Base-by-base conservation (phyloP, 2,797 vertebrate species). In the Lepus oiostolus region DNA sequence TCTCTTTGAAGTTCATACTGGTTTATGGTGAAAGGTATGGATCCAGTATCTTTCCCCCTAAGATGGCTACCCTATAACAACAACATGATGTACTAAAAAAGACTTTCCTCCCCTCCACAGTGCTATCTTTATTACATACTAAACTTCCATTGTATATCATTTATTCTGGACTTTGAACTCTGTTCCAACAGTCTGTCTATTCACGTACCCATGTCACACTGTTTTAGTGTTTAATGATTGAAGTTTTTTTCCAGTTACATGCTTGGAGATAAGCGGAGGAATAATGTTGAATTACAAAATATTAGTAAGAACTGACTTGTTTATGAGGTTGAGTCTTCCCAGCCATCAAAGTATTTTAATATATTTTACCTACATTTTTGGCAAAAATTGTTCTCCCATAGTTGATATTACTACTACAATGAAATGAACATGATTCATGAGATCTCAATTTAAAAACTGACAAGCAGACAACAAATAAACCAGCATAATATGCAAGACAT, bases 1-100 rank as follows among this genome's bases (percentile, higher is more conserved):
- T 87, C n/a, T 90, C 26, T 75, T 75, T 91, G 28, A 88, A 52
- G 21, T 74, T 83, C 79, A 89, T n/a, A 24, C 65, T 87, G 50
- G 65, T 52, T 86, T 85, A 62, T 54, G 32, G 68, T 47, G 50
- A 86, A 76, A 54, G n/a, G 81, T 75, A 16, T 70, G 77, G 60
- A 68, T 91, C 71, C 30, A 70, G n/a, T 13, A 80, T 28, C 16
- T 88, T 62, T 70, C 28, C 14, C 9, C 71, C 17, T 7, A 28
- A 58, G 72, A 62, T 76, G 65, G 74, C 19, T 86, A 5, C 52
- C 81, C 65, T 86, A 22, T 26, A 81, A 26, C 28, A 62, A 82
- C 19, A 82, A 54, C 22, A 47, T 47, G 24, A 54, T 58, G 32
- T 72, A 42, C 32, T 7, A 0, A 63, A 86, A 19, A 87, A 28